Conservation (phyloP, 1,140 invertebrate species). For the Drosophila pectinifera region DNA sequence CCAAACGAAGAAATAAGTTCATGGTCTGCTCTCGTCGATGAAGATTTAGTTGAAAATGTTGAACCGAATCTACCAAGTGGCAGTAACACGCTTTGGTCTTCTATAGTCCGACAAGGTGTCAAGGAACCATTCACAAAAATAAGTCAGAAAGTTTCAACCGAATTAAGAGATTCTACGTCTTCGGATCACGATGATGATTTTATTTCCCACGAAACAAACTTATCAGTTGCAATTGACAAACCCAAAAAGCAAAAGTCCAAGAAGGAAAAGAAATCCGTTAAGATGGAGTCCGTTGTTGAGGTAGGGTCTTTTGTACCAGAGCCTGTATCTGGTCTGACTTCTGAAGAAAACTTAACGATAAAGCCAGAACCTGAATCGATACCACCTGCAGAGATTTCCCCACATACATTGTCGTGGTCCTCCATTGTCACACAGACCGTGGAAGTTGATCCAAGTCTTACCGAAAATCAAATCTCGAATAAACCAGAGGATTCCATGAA, state of each 20-base stretch:
- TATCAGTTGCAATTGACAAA: conserved; percentile 36
- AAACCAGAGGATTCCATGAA: background rate
- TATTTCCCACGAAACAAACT: conserved; percentile 22
- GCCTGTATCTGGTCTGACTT: background rate
- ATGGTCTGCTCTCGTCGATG: conserved; percentile 52
- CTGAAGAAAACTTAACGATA: background rate
- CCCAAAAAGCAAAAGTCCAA: conserved; percentile 30
- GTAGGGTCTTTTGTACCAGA: background rate
- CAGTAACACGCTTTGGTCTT: conserved; percentile 52
- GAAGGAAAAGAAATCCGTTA: conserved; percentile 22
- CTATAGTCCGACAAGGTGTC: conserved; percentile 62
- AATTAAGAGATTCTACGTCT: background rate
- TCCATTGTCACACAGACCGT: conserved; percentile 10
- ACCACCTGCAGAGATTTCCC: background rate
- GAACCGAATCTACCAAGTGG: background rate
- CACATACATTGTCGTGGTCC: conserved; percentile 13
- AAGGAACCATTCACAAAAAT: conserved; percentile 47
- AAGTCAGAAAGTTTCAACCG: conserved; percentile 9
- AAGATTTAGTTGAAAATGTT: conserved; percentile 15
- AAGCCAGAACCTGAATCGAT: background rate
- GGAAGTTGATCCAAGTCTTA: background rate
- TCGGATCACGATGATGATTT: conserved; percentile 14
- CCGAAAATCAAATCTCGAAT: background rate
- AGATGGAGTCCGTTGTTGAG: background rate
- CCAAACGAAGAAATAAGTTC: conserved; percentile 2